Conservation (phyloP, 2,888 invertebrate genomes). For the Tipula lateralis region DNA sequence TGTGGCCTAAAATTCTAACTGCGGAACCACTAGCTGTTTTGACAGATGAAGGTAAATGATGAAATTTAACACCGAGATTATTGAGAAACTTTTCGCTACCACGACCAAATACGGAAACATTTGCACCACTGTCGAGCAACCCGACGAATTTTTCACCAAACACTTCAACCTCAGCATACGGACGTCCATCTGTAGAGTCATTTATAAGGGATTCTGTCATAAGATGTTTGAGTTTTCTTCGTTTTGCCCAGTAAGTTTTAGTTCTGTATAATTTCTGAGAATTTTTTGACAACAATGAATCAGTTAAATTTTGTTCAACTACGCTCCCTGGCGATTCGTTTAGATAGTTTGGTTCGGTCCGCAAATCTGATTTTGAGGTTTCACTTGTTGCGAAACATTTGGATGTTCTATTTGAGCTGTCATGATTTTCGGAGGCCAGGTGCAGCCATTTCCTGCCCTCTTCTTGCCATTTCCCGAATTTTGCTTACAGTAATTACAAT, state of each 20-base stretch:
- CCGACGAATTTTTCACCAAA: background rate
- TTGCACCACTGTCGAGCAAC: conserved; percentile 33
- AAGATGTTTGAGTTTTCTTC: background rate
- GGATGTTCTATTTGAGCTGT: background rate
- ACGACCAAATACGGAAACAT: background rate
- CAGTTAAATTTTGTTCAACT: no score
- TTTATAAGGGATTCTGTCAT: background rate
- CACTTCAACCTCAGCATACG: conserved; percentile 29
- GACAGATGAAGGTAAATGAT: background rate
- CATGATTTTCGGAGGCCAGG: background rate
- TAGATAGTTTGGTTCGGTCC: no score
- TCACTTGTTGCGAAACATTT: no score
- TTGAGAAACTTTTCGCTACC: background rate
- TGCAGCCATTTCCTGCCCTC: no score
- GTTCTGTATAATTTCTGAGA: background rate
- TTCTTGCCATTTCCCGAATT: no score
- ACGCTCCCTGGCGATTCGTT: no score
- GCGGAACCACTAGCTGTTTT: background rate
- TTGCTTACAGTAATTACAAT: no score
- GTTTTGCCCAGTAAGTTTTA: background rate
- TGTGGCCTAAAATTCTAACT: background rate
- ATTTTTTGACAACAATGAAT: background rate
- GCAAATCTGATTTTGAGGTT: background rate
- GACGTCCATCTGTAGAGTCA: conserved; percentile 32
- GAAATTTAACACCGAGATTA: background rate